Percentiles rank a stretch among this genome's conserved stretches.
These are phyloP conservation scores for Chalcosyrphus nemorum DNA, from an alignment of 2,888 invertebrate species.

Conservation along the genomic window DNA sequence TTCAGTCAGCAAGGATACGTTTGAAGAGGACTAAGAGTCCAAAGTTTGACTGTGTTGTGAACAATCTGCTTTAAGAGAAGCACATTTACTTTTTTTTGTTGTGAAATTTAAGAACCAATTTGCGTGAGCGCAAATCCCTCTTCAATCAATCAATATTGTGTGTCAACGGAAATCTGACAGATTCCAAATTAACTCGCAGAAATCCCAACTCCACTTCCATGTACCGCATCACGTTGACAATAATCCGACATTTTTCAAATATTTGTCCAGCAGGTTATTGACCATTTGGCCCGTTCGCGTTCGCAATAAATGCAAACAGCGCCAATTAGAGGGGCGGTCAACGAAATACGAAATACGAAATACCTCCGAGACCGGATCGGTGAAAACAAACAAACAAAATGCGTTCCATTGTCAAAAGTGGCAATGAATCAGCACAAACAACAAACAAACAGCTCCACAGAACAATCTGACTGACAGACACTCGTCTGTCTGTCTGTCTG, in stretches of 20 bases:
- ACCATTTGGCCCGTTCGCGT: constrained; percentile 11
- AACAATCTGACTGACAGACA: constrained; percentile 53
- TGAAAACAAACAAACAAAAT: constrained; percentile 34
- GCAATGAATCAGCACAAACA: constrained; percentile 61
- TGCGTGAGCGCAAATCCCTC: background rate
- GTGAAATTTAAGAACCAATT: background rate
- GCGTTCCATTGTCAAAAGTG: constrained; percentile 57
- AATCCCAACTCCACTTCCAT: background rate
- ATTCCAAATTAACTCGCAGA: background rate
- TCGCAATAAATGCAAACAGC: constrained; percentile 8
- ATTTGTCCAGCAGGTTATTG: constrained; percentile 15
- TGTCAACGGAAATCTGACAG: background rate
- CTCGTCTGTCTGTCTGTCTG: constrained; percentile 50
- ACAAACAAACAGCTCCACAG: constrained; percentile 9
- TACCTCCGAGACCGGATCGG: background rate
- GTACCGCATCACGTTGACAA: background rate
- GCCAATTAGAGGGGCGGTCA: background rate
- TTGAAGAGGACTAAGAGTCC: too few species aligned
- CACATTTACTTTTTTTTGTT: too few species aligned
- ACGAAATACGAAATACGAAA: too few species aligned
- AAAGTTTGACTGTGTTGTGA: too few species aligned
- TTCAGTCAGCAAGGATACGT: too few species aligned
- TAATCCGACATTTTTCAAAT: constrained; percentile 31
- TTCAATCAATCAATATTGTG: background rate
- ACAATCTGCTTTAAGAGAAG: too few species aligned